These are phyloP conservation scores for Drosophila murphyi DNA, from an alignment of 1,140 invertebrate species.

Conservation along the genomic window DNA sequence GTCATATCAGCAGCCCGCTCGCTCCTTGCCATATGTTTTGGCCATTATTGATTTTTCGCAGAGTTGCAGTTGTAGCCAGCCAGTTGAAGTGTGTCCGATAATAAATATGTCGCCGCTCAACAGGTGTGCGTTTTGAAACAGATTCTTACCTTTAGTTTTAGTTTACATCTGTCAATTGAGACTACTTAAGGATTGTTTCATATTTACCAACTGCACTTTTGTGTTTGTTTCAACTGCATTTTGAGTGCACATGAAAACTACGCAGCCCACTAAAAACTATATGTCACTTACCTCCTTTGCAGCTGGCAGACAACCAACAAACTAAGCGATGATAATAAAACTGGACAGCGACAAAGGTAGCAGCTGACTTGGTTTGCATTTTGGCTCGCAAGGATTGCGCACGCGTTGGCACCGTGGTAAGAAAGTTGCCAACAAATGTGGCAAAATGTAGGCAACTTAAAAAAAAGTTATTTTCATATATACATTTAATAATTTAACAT, in stretches of 20 bases:
- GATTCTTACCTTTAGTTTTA: background rate
- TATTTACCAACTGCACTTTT: background rate
- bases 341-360: slow-evolving; percentile 13
- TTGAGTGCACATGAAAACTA: background rate
- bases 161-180: background rate
- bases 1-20: slow-evolving; percentile 38
- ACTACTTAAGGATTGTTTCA: background rate
- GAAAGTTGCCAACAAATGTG: background rate
- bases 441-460: background rate
- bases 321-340: slow-evolving; percentile 40
- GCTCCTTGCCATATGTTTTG: slow-evolving; percentile 56
- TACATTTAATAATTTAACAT: too few relatives aligned
- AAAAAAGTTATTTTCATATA: background rate
- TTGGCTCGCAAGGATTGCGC: slow-evolving; percentile 24
- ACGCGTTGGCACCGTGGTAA: slow-evolving; percentile 32
- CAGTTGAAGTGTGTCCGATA: background rate
- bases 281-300: slow-evolving; percentile 28
- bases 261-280: background rate
- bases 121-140: background rate
- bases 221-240: background rate
- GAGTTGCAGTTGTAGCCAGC: slow-evolving; percentile 4
- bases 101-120: background rate
- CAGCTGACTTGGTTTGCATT: slow-evolving; percentile 35
- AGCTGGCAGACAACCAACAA: slow-evolving; percentile 20
- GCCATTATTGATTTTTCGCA: slow-evolving; percentile 71